A percentile compares a stretch with the other conserved stretches of the same genome.
Evolutionary conservation across 2,888 invertebrate genomes (phyloP).

Genomic region (Cheilosia grossa): DNA sequence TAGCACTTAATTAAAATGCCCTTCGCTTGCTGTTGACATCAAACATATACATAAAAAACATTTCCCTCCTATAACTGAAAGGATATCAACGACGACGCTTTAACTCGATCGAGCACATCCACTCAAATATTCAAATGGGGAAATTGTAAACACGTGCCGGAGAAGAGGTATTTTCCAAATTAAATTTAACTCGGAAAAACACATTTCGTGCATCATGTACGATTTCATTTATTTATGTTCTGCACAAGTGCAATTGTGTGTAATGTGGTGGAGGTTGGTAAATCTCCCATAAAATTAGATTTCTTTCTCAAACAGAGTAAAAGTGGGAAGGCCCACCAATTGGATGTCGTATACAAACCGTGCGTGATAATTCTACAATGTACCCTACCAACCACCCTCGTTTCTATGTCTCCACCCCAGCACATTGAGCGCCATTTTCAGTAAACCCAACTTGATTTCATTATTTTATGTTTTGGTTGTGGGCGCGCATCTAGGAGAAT

Average conservation of each 20-base stretch:
- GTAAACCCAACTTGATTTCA: slow-evolving; percentile 8
- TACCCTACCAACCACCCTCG: slow-evolving; percentile 7
- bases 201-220: slow-evolving; percentile 6
- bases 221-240: slow-evolving; percentile 1
- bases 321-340: not conserved
- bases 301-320: slow-evolving; percentile 12
- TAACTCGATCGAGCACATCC: too few species aligned
- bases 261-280: slow-evolving; percentile 18
- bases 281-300: slow-evolving; percentile 52
- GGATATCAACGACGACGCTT: too few species aligned
- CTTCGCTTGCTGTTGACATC: too few species aligned
- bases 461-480: not conserved
- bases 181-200: not conserved
- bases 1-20: too few species aligned
- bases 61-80: too few species aligned
- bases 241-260: slow-evolving; percentile 28
- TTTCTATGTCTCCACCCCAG: not conserved
- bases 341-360: not conserved
- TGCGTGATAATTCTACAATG: slow-evolving; percentile 7
- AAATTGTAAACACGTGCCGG: too few species aligned
- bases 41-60: too few species aligned
- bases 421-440: slow-evolving; percentile 23
- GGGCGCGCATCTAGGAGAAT: not conserved
- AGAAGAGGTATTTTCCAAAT: too few species aligned
- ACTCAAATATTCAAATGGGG: too few species aligned